Percentiles rank a stretch among this genome's conserved stretches.
These are phyloP conservation scores for Pedionomus torquatus DNA, from an alignment of 2,113 vertebrate species.

Conservation along the genomic window DNA sequence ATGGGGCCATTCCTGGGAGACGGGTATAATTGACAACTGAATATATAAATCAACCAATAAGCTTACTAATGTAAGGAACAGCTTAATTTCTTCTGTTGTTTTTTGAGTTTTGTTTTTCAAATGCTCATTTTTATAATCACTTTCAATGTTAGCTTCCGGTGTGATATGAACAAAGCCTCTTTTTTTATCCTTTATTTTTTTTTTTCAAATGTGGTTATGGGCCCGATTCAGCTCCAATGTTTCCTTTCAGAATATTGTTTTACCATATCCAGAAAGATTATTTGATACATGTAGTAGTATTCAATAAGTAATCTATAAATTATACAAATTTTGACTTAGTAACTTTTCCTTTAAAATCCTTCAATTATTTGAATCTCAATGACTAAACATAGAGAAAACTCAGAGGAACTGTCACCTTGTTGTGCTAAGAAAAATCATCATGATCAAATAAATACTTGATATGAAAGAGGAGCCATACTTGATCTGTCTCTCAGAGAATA, in stretches of 20 bases:
- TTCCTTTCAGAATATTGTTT: neutral
- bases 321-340: neutral
- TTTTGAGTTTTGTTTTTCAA: neutral
- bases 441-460: neutral
- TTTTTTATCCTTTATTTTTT: neutral
- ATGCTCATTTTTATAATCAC: neutral
- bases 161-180: neutral
- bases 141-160: neutral
- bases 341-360: neutral
- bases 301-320: neutral
- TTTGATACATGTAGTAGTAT: neutral
- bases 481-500: neutral
- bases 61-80: neutral
- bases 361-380: neutral
- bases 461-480: accelerated
- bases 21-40: neutral
- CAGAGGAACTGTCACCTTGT: neutral
- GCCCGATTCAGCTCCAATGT: neutral
- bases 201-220: neutral
- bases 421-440: neutral
- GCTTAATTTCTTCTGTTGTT: neutral
- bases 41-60: neutral
- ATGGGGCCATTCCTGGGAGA: neutral
- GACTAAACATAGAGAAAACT: neutral
- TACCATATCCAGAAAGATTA: neutral